Base-by-base conservation (phyloP, 2,797 vertebrate species). In the Cirrhinus molitorella region DNA sequence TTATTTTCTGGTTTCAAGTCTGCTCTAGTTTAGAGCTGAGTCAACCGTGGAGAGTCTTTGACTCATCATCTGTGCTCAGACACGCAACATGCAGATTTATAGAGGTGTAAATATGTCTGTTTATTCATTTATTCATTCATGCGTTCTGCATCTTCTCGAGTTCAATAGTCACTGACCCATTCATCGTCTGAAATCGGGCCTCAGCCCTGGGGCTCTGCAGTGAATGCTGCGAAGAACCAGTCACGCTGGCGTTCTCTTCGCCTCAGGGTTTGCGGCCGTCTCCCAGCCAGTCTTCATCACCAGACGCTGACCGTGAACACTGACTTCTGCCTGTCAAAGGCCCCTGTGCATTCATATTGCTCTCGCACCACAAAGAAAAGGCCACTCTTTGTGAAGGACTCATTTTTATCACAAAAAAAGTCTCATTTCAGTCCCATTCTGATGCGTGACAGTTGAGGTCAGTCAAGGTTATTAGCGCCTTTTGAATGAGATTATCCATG, bases 401-500 rank as follows among this genome's bases (percentile, higher is more conserved):
- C 4, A 0, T 55, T 83, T 76, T 83, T 53, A 23, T 31, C 23
- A 55, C 57, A 49, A 53, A 83, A 81, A 83, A 73, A 80, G 79
- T 72, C 77, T 71, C 4, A 63, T 63, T 85, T 86, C 83, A 80
- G 53, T 83, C 23, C 67, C 45, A 25, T 71, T 80, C 77, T 9
- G 25, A 59, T 57, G 71, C 72, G 4, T 71, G 75, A 76, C 80
- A 28, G 19, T 21, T 79, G 85, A 83, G 80, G 87, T 75, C 85
- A n/a, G 84, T 87, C 85, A 87, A 87, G 88, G 88, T 85, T 85
- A 68, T 88, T 85, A 79, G 31, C 12, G 6, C 53, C 74, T 85
- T 87, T 81, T 83, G 68, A 70, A 23, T 51, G 49, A 85, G 85
- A 88, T 88, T 88, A 85, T 87, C 85, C 88, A 84, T 75, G 85